Evolutionary conservation across 1,140 invertebrate species (phyloP).

Genomic region (Lasioglossum albipes): DNA sequence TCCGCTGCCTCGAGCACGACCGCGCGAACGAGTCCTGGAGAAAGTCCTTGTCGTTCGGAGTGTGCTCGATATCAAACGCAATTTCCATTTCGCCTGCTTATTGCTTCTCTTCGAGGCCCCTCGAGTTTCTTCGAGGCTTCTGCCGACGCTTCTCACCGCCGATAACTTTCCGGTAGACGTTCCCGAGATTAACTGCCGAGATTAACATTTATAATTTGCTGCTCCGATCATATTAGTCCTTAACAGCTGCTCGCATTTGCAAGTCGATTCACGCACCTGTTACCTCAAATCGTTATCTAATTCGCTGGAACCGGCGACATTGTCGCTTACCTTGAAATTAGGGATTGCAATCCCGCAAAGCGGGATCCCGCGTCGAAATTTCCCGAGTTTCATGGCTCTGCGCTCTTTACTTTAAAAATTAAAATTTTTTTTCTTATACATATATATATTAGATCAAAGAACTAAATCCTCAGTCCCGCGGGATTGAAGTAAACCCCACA

Average conservation of each 20-base stretch:
- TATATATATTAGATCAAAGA: too few relatives aligned
- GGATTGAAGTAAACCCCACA: too few relatives aligned
- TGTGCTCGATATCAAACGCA: not conserved
- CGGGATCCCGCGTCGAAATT: too few relatives aligned
- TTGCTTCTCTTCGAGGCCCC: not conserved
- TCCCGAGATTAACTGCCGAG: not conserved
- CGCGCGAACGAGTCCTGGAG: not conserved
- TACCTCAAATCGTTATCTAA: too few relatives aligned
- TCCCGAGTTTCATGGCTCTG: too few relatives aligned
- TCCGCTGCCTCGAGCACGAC: too few relatives aligned
- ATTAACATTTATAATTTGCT: not conserved
- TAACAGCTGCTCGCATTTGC: not conserved
- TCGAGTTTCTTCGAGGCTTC: not conserved
- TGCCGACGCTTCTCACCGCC: not conserved
- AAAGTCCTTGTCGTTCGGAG: constrained; percentile 7
- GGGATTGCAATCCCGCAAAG: too few relatives aligned
- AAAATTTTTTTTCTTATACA: too few relatives aligned
- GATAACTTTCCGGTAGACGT: not conserved
- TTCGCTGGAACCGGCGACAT: too few relatives aligned
- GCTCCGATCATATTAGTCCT: not conserved
- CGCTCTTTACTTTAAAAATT: too few relatives aligned
- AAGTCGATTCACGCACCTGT: not conserved
- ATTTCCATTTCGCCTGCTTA: constrained; percentile 10
- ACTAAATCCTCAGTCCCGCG: too few relatives aligned
- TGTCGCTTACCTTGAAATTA: too few relatives aligned